Evolutionary conservation across 64 coral and sea anemone species (phyloP).

Genomic region (Cladopsammia gracilis): DNA sequence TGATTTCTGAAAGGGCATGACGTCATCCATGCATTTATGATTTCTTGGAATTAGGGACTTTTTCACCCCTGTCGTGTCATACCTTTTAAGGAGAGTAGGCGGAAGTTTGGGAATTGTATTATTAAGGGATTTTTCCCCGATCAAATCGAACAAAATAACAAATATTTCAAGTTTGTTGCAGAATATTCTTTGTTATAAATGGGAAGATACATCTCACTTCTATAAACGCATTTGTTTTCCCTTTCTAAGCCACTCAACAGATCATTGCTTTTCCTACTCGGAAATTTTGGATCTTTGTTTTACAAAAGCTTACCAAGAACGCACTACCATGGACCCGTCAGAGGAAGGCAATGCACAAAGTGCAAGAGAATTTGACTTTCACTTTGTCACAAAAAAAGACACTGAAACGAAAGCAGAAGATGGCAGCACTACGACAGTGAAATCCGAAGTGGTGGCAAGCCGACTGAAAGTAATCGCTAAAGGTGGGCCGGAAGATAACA

Average conservation of each 20-base stretch:
- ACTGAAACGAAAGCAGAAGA: not conserved
- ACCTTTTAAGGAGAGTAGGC: not conserved
- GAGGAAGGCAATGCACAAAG: not conserved
- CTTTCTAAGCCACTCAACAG: no score
- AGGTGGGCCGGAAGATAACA: not conserved
- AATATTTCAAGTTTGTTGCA: no score
- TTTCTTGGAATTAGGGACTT: slow-evolving; percentile 15
- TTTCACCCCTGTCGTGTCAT: not conserved
- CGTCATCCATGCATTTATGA: not conserved
- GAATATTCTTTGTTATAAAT: no score
- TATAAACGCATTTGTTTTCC: no score
- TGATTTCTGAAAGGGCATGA: not conserved
- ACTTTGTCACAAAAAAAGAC: not conserved
- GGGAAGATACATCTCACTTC: no score
- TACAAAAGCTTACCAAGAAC: no score
- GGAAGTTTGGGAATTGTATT: not conserved
- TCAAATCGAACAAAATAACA: not conserved
- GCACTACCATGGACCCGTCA: not conserved
- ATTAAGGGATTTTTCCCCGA: not conserved
- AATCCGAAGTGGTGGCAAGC: slow-evolving; percentile 9
- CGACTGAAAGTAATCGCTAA: not conserved
- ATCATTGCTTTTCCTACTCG: no score
- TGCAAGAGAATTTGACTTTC: slow-evolving; percentile 13
- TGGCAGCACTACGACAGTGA: not conserved
- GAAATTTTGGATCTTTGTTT: no score